Evolutionary conservation across 2,888 invertebrate species (phyloP), one percentile per base, ranked within the genome.

Genomic region (Chalcis sispes): DNA sequence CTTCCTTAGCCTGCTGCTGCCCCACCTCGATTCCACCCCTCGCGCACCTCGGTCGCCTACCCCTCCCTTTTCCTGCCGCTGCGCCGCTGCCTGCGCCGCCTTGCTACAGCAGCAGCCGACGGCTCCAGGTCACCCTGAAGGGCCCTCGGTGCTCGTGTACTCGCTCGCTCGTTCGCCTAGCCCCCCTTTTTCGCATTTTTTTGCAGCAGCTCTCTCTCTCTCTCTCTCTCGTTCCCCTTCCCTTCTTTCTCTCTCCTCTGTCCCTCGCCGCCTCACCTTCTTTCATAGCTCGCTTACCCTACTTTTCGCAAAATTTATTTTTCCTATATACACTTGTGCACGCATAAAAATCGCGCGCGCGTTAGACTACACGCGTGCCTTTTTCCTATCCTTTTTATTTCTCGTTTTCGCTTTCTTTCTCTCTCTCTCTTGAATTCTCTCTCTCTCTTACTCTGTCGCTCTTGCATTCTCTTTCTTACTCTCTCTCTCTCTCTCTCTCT

Each of bases 1-100:
- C 85, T 88, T 88, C 87, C 86, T 87, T 86, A 85, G 84, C 81
- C 85, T 83, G 80, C 82, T 83, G 81, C 80, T n/a, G n/a, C 66
- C 72, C 59, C 80, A 80, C 78, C 54, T 73, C 74, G 46, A 29
- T 29, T 71, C 54, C 72, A 77, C 67, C 77, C 56, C 66, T 42
- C 77, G 58, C 72, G 69, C 32, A 52, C 52, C 85, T 54, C 52
- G 70, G 70, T 74, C 56, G 65, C 75, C 59, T 61, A 85, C 54
- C 85, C 80, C 74, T 78, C 78, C 80, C 74, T 40, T 71, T 62
- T 66, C 85, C 80, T 73, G 81, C 77, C 80, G 77, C 36, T 70
- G 65, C 65, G 82, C 75, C 48, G 73, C 75, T 61, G 64, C 75
- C 50, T 85, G 85, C 86, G 86, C 87, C 84, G 86, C n/a, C n/a